These are phyloP conservation scores for Drosophila arizonae DNA, from an alignment of 1,140 invertebrate species.

Conservation along the genomic window DNA sequence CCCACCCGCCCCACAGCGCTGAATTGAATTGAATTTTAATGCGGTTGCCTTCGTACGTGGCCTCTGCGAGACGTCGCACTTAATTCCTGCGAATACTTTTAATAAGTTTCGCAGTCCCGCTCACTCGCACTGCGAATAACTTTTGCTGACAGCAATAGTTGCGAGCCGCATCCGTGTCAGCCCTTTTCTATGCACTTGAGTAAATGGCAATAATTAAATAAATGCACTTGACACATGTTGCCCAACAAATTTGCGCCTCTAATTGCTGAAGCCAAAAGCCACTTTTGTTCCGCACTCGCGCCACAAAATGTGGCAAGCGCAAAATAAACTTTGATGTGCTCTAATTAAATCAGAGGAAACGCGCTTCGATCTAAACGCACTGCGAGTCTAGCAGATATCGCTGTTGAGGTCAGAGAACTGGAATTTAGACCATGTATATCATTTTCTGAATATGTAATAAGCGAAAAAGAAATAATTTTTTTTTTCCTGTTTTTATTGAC, in stretches of 20 bases:
- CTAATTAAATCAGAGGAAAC: conserved; percentile 3
- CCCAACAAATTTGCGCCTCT: conserved; percentile 32
- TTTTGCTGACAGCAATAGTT: not conserved
- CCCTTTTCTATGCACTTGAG: not conserved
- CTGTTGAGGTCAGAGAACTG: no score
- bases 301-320: conserved; percentile 9
- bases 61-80: not conserved
- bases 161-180: not conserved
- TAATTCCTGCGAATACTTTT: conserved; percentile 11
- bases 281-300: not conserved
- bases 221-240: conserved; percentile 60
- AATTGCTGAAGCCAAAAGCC: conserved; percentile 34
- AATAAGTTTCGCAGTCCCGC: not conserved
- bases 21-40: conserved; percentile 17
- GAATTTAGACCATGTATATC: no score
- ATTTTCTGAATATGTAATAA: no score
- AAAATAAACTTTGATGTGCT: conserved; percentile 12
- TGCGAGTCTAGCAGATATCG: no score
- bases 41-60: not conserved
- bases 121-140: not conserved
- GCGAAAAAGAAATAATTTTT: no score
- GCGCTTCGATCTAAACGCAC: not conserved
- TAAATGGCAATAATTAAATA: conserved; percentile 70
- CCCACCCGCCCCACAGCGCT: not conserved
- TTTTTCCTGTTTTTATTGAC: no score